Conservation (phyloP, 1,140 invertebrate species). For the Hydropsyche tenuis region DNA sequence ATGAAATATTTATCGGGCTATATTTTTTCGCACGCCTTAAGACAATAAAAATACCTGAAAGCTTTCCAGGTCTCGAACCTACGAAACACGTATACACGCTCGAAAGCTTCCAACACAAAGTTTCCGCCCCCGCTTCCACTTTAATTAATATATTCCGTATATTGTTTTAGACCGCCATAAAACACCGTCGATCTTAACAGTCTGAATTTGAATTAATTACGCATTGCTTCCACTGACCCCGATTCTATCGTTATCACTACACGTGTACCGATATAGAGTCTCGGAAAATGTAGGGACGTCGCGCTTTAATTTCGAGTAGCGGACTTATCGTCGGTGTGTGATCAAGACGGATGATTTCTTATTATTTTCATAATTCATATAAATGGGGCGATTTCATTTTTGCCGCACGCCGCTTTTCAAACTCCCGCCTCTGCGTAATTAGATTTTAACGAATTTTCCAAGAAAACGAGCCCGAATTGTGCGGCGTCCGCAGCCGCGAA, state of each 20-base stretch:
- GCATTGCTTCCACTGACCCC: not conserved
- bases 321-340: not conserved
- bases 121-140: not conserved
- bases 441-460: slow-evolving; percentile 41
- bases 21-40: slow-evolving; percentile 23
- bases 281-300: not conserved
- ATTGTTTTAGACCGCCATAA: not conserved
- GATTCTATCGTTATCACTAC: not conserved
- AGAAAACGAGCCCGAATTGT: slow-evolving; percentile 33
- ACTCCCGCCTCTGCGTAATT: slow-evolving; percentile 34
- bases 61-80: not conserved
- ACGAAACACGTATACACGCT: not conserved
- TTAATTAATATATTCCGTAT: slow-evolving; percentile 6
- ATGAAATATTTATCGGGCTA: slow-evolving; percentile 27
- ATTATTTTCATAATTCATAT: slow-evolving; percentile 34
- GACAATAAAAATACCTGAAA: slow-evolving; percentile 28
- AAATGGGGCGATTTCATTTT: slow-evolving; percentile 36
- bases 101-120: not conserved
- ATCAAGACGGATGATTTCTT: slow-evolving; percentile 24
- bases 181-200: slow-evolving; percentile 1
- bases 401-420: slow-evolving; percentile 26
- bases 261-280: not conserved
- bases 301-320: not conserved
- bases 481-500: slow-evolving; percentile 10
- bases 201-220: not conserved